A percentile compares a stretch with the other conserved stretches of the same genome.
phyloP scores from a whole-genome alignment of 2,113 vertebrate species.

The Sorex fumeus region DNA sequence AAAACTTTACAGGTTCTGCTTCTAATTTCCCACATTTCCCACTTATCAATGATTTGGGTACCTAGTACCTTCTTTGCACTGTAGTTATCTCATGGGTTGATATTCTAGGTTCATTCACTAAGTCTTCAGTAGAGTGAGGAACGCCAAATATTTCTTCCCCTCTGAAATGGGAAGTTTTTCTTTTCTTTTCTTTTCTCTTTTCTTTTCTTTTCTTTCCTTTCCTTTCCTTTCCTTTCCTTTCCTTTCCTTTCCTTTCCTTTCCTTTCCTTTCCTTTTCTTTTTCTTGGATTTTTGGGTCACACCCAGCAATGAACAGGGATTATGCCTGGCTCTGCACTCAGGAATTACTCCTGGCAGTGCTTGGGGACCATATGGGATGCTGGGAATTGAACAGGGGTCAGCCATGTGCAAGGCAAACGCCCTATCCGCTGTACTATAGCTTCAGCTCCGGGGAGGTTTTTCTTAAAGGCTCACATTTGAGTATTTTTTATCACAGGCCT shows the following conservation, averaged over 20 bases:
- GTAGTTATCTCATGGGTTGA: neutral
- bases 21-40: neutral
- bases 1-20: neutral
- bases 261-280: too few species aligned
- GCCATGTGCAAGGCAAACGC: too few species aligned
- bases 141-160: neutral
- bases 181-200: neutral
- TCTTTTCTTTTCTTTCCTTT: too few species aligned
- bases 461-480: neutral
- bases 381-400: too few species aligned
- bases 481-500: neutral
- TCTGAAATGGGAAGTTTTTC: neutral
- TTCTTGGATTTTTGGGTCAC: too few species aligned
- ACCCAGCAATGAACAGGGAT: too few species aligned
- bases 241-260: too few species aligned
- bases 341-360: too few species aligned
- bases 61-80: neutral
- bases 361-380: too few species aligned
- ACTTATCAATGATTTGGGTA: neutral
- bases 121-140: neutral
- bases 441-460: neutral
- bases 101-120: neutral
- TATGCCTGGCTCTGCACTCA: too few species aligned
- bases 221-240: too few species aligned
- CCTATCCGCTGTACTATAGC: too few species aligned